phyloP scores from a whole-genome alignment of 2,113 vertebrate genomes.

The Stigmatopora argus region DNA sequence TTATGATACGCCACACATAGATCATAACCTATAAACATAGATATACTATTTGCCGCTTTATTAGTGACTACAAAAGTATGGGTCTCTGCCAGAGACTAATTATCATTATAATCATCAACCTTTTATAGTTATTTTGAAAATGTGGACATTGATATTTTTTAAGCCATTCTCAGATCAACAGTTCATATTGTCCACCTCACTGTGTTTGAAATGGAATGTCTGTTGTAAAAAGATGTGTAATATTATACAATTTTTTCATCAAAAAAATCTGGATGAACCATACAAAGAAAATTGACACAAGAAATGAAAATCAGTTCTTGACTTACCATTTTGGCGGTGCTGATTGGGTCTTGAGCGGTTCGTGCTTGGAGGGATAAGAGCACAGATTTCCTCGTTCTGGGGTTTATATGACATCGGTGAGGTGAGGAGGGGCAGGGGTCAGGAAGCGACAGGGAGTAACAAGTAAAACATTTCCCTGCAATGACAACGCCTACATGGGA shows the following conservation, averaged over 20 bases:
- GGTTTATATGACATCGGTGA: conserved; percentile 30
- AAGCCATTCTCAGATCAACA: not conserved
- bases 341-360: conserved; percentile 16
- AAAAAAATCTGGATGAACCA: not conserved
- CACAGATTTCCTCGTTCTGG: conserved; percentile 4
- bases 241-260: not conserved
- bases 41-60: conserved; percentile 9
- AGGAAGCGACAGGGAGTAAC: not conserved
- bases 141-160: not conserved
- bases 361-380: conserved; percentile 9
- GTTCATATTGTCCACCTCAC: not conserved
- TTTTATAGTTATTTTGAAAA: not conserved
- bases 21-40: not conserved
- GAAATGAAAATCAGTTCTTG: not conserved
- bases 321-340: conserved; percentile 56
- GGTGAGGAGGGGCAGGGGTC: not conserved
- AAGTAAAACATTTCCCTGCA: not conserved
- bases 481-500: too few species aligned
- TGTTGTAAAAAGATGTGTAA: not conserved
- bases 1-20: not conserved
- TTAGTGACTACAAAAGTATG: conserved; percentile 14
- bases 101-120: not conserved
- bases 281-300: not conserved
- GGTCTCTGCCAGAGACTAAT: not conserved
- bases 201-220: not conserved